Evolutionary conservation across 2,113 vertebrate species (phyloP).

Genomic region (Misgurnus anguillicaudatus): DNA sequence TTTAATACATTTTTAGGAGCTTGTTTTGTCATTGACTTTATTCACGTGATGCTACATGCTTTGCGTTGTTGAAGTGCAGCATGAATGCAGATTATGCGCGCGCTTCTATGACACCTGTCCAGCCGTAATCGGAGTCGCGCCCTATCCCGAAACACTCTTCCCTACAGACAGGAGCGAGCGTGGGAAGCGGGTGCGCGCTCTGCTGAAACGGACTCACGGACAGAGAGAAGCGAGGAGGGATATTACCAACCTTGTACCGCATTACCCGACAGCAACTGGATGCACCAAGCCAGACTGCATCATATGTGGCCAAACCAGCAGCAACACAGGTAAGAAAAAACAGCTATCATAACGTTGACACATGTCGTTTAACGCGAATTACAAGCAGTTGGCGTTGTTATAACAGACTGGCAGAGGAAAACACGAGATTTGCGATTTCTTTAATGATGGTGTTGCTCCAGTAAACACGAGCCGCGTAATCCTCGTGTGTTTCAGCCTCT

Average conservation of each 20-base stretch:
- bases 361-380: neutral
- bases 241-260: slow-evolving; percentile 39
- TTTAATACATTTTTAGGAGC: too few species aligned
- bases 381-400: slow-evolving; percentile 23
- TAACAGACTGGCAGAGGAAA: neutral
- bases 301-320: slow-evolving; percentile 5
- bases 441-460: neutral
- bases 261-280: slow-evolving; percentile 25
- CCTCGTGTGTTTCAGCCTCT: slow-evolving; percentile 64
- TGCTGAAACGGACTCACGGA: slow-evolving; percentile 11
- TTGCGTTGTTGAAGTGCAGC: neutral
- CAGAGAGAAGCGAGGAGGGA: slow-evolving; percentile 31
- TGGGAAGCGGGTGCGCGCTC: slow-evolving; percentile 47
- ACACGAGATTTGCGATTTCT: neutral
- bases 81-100: slow-evolving; percentile 8
- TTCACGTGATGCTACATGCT: neutral
- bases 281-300: slow-evolving; percentile 20
- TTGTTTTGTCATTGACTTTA: neutral
- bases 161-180: slow-evolving; percentile 40
- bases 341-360: neutral
- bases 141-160: neutral
- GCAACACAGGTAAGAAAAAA: slow-evolving; percentile 43
- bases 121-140: slow-evolving; percentile 38
- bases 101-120: slow-evolving; percentile 47
- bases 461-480: slow-evolving; percentile 32